These are phyloP conservation scores for Prinia subflava DNA, from an alignment of 2,113 vertebrate species.

Conservation along the genomic window DNA sequence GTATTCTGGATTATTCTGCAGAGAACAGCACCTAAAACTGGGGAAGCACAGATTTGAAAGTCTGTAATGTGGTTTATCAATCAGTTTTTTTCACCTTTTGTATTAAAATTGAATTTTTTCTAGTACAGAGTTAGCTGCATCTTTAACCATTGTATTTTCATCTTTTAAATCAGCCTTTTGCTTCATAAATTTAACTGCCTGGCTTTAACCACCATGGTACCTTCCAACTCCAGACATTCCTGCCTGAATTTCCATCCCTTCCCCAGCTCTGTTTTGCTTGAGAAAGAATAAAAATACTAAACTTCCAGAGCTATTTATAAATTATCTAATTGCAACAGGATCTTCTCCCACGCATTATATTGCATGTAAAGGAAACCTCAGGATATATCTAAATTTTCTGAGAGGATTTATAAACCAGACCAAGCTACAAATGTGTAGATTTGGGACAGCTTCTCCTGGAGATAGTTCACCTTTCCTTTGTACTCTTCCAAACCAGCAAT, in stretches of 20 bases:
- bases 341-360: neutral
- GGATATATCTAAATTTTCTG: neutral
- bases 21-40: neutral
- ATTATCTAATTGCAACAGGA: neutral
- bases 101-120: neutral
- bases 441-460: neutral
- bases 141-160: neutral
- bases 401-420: neutral
- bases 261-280: neutral
- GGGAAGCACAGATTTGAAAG: neutral
- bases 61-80: neutral
- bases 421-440: rapidly evolving
- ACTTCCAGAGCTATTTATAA: neutral
- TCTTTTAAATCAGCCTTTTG: neutral
- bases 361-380: neutral
- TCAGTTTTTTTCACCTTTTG: neutral
- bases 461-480: neutral
- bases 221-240: neutral
- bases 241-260: neutral
- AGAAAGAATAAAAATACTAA: neutral
- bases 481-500: neutral
- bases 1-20: neutral
- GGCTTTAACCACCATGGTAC: neutral
- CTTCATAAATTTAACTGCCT: neutral
- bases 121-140: neutral